Base-by-base conservation (phyloP, 1,140 invertebrate species). In the Atta cephalotes region DNA sequence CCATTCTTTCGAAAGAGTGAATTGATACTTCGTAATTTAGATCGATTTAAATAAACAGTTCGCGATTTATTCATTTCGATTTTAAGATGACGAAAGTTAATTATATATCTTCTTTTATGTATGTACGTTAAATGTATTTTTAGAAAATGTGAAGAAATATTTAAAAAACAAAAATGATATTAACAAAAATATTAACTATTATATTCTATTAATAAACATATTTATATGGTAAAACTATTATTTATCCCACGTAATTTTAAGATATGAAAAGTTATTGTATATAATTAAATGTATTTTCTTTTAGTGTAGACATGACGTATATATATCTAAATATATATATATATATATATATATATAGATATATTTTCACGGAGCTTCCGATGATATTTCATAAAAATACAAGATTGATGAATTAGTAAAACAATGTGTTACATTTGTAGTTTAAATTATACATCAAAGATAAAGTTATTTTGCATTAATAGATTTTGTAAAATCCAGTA, bases 311-410 rank as follows among this genome's bases (percentile, higher is more conserved):
- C 39, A 45, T 45, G 39, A 45, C 0, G 9, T 45, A 45, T 39
- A 39, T 25, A 25, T 25, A 25, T 1, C 21, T 21, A 21, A 21
- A 39, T 10, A 51, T 51, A 51, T 51, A 16, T 51, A 51, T 21
- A 21, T 21, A 21, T 25, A 25, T 25, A 25, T 1, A 39, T 10
- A 51, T 51, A 51, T 51, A 16, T 51, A 51, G 2, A 12, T 51
- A 5, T 51, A 51, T 51, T 51, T 51, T 51, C 0, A 16, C 4
- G 9, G 14, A 16, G 14, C 14, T 51, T 16, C 49, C 18, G 0
- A 39, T 14, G 14, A 77, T 58, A 77, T 60, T 77, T 77, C 14
- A 31, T 28, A 35, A 76, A 58, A 35, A 58, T 60, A 39, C n/a
- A 39, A 62, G 21, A 62, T 45, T 16, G 18, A 14, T 49, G 7